A percentile compares a stretch with the other conserved stretches of the same genome.
These are phyloP conservation scores for Grammomys dolichurus DNA, from an alignment of 2,113 vertebrate genomes.

Conservation along the genomic window DNA sequence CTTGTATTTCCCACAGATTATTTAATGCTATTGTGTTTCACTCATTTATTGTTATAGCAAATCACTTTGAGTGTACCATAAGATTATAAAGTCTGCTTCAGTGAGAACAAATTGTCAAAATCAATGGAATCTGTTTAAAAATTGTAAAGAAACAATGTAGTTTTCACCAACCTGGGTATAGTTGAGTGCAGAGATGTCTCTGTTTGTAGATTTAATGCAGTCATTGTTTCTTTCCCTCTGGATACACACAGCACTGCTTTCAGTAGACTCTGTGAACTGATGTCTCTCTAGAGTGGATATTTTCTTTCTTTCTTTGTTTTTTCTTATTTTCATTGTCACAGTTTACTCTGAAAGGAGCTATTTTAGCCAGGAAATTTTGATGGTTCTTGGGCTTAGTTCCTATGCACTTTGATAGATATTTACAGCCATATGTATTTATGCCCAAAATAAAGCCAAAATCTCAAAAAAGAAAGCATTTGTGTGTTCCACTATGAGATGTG, in stretches of 20 bases:
- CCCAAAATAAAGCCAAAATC: background rate
- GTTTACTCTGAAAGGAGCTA: background rate
- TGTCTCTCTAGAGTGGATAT: background rate
- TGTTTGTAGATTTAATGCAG: background rate
- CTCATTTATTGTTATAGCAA: background rate
- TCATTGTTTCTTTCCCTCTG: background rate
- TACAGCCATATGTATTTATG: background rate
- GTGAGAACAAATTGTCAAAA: background rate
- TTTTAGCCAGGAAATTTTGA: background rate
- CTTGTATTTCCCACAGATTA: background rate
- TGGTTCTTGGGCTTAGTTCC: background rate
- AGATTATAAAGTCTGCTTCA: background rate
- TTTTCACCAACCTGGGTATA: constrained; percentile 40
- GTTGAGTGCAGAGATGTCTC: background rate
- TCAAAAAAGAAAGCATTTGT: background rate
- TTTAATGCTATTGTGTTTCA: background rate
- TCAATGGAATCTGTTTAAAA: background rate
- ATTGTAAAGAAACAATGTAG: background rate
- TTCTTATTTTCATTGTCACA: background rate
- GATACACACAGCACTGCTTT: background rate
- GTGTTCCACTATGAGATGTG: background rate
- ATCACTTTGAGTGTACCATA: background rate
- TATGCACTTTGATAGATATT: background rate
- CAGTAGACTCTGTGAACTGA: background rate
- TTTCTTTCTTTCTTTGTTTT: background rate